Evolutionary conservation across 2,113 vertebrate genomes (phyloP).

Genomic region (Deroptyus accipitrinus): DNA sequence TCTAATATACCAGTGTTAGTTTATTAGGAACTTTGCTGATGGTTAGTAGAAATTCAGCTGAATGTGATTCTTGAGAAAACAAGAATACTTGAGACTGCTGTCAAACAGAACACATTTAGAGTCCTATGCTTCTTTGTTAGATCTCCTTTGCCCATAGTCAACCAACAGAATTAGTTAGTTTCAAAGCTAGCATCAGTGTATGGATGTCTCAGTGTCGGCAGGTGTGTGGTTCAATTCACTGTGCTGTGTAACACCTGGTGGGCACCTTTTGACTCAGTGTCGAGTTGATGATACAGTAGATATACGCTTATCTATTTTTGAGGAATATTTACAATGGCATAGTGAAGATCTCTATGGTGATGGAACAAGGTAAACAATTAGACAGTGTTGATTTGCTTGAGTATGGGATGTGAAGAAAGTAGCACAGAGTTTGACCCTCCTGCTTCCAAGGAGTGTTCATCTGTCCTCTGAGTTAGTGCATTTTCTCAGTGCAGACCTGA

Average conservation of each 20-base stretch:
- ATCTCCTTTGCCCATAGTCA: neutral
- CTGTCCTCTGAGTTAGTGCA: neutral
- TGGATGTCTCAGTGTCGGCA: rapidly evolving
- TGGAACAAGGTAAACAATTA: neutral
- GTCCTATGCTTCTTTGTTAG: neutral
- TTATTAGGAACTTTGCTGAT: neutral
- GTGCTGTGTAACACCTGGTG: neutral
- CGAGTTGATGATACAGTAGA: neutral
- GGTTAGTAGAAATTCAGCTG: neutral
- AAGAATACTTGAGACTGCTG: neutral
- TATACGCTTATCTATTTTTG: neutral
- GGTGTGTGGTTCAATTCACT: neutral
- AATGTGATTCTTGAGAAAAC: neutral
- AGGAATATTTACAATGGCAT: neutral
- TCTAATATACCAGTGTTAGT: neutral
- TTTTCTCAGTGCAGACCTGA: conserved; percentile 31
- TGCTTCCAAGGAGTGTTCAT: neutral
- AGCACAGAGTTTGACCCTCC: neutral
- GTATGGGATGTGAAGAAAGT: neutral
- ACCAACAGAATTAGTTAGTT: neutral
- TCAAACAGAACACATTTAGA: neutral
- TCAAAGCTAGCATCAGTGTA: neutral
- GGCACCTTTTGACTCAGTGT: neutral
- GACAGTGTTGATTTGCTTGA: neutral
- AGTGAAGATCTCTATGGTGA: neutral